phyloP scores from a whole-genome alignment of 1,140 invertebrate genomes.

The Drosophila guanche region DNA sequence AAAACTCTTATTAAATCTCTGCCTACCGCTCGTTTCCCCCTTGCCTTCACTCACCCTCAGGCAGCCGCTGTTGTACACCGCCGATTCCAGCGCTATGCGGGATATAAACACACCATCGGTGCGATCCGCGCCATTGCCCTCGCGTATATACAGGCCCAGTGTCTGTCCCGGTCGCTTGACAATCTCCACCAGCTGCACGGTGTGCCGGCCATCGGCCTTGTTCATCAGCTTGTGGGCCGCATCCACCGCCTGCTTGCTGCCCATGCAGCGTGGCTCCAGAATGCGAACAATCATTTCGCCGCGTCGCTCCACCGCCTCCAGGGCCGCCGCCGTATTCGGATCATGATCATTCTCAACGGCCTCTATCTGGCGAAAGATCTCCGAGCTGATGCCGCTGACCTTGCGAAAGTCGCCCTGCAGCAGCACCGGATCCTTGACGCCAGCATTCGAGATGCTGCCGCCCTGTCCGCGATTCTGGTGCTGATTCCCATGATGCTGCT shows the following conservation, averaged over 20 bases:
- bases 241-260: slow-evolving; percentile 90
- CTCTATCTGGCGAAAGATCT: slow-evolving; percentile 98
- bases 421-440: slow-evolving; percentile 92
- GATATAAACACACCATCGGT: slow-evolving; percentile 99
- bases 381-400: slow-evolving; percentile 94
- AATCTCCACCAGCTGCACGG: slow-evolving; percentile 97
- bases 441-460: slow-evolving; percentile 53
- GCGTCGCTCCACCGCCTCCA: slow-evolving; percentile 94
- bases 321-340: slow-evolving; percentile 93
- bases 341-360: slow-evolving; percentile 97
- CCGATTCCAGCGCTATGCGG: slow-evolving; percentile 97
- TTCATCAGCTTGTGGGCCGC: slow-evolving; percentile 92
- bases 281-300: slow-evolving; percentile 97
- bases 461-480: slow-evolving; percentile 60
- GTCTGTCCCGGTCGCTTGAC: slow-evolving; percentile 99
- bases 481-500: slow-evolving; percentile 86
- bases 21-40: neutral
- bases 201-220: slow-evolving; percentile 84
- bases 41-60: slow-evolving; percentile 87
- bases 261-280: slow-evolving; percentile 93
- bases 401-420: slow-evolving; percentile 97
- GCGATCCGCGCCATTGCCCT: slow-evolving; percentile 96
- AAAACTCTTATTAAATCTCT: neutral
- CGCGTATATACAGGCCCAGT: slow-evolving; percentile 98
- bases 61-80: slow-evolving; percentile 97